These are phyloP conservation scores for Percopsis transmontana DNA, from an alignment of 2,113 vertebrate species.

Conservation along the genomic window DNA sequence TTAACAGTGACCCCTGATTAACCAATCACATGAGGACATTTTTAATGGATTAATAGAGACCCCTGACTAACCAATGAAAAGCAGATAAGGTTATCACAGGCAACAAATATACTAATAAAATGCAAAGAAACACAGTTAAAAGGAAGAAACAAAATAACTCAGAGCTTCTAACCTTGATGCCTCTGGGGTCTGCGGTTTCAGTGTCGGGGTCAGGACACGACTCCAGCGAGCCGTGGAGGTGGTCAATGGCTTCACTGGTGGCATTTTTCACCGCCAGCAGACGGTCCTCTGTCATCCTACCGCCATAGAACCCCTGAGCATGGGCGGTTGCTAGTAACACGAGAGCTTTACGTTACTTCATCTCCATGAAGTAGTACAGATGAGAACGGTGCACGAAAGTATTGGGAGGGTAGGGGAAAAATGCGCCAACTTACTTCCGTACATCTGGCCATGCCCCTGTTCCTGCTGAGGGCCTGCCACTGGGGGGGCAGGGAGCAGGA, in stretches of 20 bases:
- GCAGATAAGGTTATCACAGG: too few species aligned
- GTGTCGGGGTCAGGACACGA: constrained; percentile 80
- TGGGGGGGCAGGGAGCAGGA: constrained; percentile 53
- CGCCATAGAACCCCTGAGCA: constrained; percentile 75
- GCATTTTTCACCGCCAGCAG: constrained; percentile 77
- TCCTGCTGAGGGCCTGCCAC: not conserved
- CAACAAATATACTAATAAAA: not conserved
- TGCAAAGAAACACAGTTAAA: not conserved
- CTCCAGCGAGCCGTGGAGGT: constrained; percentile 88
- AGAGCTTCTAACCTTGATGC: constrained; percentile 85
- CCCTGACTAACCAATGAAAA: not conserved
- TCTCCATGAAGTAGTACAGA: not conserved
- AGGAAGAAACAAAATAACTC: not conserved
- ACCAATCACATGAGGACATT: constrained; percentile 1
- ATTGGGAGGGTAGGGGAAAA: not conserved
- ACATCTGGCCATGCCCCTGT: constrained; percentile 54
- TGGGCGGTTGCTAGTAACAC: constrained; percentile 55
- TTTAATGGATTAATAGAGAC: too few species aligned
- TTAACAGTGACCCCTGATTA: constrained; percentile 74
- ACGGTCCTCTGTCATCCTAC: constrained; percentile 75
- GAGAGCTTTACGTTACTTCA: not conserved
- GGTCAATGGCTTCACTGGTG: constrained; percentile 84
- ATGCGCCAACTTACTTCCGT: constrained; percentile 71
- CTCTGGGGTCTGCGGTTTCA: constrained; percentile 81
- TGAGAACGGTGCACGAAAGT: not conserved